Conservation (phyloP, 1,140 invertebrate genomes). For the Solen grandis region DNA sequence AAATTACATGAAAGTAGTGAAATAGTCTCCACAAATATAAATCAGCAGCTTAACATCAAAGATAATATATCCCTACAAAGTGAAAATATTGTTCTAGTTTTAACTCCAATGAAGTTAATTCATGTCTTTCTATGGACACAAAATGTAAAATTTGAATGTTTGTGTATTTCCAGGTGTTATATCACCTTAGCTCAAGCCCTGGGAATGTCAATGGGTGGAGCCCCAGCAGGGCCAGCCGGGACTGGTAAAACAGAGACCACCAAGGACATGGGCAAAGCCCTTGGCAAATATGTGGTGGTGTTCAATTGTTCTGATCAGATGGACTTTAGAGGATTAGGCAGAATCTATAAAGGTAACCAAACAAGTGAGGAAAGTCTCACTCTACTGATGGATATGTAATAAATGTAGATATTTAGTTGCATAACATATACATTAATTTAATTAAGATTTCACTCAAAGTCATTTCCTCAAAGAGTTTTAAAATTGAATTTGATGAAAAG, state of each 20-base stretch:
- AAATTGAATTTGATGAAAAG: too few relatives aligned
- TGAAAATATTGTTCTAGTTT: too few relatives aligned
- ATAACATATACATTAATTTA: too few relatives aligned
- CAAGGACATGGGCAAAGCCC: conserved; percentile 98
- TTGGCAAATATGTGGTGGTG: conserved; percentile 98
- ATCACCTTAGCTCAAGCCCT: conserved; percentile 97
- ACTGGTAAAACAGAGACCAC: conserved; percentile 99
- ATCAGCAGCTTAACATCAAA: too few relatives aligned
- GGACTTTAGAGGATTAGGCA: conserved; percentile 95
- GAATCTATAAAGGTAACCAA: conserved; percentile 93
- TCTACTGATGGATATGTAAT: not conserved
- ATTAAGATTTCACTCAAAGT: too few relatives aligned
- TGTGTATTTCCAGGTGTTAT: conserved; percentile 89
- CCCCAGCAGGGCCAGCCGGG: conserved; percentile 96
- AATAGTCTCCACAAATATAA: too few relatives aligned
- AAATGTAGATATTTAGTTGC: not conserved
- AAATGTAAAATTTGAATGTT: too few relatives aligned
- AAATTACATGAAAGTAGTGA: too few relatives aligned
- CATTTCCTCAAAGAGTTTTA: too few relatives aligned
- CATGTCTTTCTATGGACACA: too few relatives aligned
- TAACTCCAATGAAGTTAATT: too few relatives aligned
- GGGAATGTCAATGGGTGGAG: conserved; percentile 97
- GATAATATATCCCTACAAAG: too few relatives aligned
- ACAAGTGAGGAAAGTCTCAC: not conserved
- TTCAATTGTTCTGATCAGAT: conserved; percentile 99